Evolutionary conservation across 1,140 invertebrate genomes (phyloP), one percentile per base, ranked within the genome.

Genomic region (Scaptomyza pallida): DNA sequence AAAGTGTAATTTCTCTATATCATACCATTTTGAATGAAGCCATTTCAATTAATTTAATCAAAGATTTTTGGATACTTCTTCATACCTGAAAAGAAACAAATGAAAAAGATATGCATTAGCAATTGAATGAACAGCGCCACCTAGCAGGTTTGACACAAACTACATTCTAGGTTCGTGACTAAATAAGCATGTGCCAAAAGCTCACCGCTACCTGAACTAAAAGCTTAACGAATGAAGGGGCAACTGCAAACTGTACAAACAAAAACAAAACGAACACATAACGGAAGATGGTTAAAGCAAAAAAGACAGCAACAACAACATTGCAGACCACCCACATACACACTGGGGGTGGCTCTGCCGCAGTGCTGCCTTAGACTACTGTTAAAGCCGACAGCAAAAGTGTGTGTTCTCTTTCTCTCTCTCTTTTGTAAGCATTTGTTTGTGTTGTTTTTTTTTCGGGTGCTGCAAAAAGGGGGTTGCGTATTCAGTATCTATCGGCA

Each of bases 401-500:
- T 37, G 33, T 37, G 50, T 21, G 10, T 55, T 55, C 21, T 43
- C 40, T 60, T 16, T 13, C 26, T 52, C 37, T 17, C 37, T 45
- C 17, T 59, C 37, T 13, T 30, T 45, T 13, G 54, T 51, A n/a
- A 43, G 57, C 68, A 62, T 68, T 73, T 65, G 74, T 74, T 74
- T 78, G 73, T 64, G 41, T 43, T 10, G 33, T 43, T 57, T 54
- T 71, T 75, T 54, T 72, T 47, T 37, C 62, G 47, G 64, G 57
- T 43, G 61, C 59, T 74, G 75, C 51, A 56, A 19, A 30, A 59
- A 52, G 70, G 75, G 63, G 13, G 61, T 65, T 33, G 44, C 56
- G 41, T 56, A 40, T 43, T 70, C 50, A 21, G 78, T 82, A 70
- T 88, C 82, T 76, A 88, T 88, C 83, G 82, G 82, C 75, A 88